Evolutionary conservation across 2,888 invertebrate genomes (phyloP).

Genomic region (Pandemis cinnamomeana): DNA sequence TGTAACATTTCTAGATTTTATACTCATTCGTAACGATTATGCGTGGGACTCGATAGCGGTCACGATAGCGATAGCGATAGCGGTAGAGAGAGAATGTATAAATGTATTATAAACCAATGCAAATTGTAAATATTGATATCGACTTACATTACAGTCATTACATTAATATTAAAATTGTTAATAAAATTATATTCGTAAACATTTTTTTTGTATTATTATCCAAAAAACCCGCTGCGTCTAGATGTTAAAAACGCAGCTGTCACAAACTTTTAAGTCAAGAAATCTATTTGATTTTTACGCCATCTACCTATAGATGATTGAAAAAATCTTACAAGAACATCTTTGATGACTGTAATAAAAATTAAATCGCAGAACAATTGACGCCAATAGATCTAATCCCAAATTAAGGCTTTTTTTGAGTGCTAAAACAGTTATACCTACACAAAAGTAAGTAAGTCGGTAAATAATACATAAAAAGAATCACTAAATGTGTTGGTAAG

Average conservation of each 20-base stretch:
- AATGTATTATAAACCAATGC: slow-evolving; percentile 77
- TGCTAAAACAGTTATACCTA: too few species aligned
- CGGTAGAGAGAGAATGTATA: slow-evolving; percentile 73
- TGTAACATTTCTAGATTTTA: slow-evolving; percentile 39
- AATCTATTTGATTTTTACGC: too few species aligned
- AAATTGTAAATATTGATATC: slow-evolving; percentile 82
- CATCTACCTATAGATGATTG: too few species aligned
- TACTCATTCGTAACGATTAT: slow-evolving; percentile 45
- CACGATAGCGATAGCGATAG: slow-evolving; percentile 38
- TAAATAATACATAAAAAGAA: too few species aligned
- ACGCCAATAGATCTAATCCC: too few species aligned
- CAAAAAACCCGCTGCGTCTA: neutral
- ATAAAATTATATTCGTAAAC: slow-evolving; percentile 85
- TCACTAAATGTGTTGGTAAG: too few species aligned
- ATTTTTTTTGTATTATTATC: slow-evolving; percentile 67
- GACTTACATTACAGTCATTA: slow-evolving; percentile 84
- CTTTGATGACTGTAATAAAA: too few species aligned
- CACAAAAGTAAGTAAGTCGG: too few species aligned
- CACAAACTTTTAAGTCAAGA: neutral
- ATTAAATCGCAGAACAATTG: too few species aligned
- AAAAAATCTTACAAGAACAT: too few species aligned
- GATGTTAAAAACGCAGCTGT: neutral
- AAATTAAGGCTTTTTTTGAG: too few species aligned
- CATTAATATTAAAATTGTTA: slow-evolving; percentile 79
- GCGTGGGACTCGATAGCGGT: slow-evolving; percentile 40